Base-by-base conservation (phyloP, 2,888 invertebrate species). In the Leptura quadrifasciata region DNA sequence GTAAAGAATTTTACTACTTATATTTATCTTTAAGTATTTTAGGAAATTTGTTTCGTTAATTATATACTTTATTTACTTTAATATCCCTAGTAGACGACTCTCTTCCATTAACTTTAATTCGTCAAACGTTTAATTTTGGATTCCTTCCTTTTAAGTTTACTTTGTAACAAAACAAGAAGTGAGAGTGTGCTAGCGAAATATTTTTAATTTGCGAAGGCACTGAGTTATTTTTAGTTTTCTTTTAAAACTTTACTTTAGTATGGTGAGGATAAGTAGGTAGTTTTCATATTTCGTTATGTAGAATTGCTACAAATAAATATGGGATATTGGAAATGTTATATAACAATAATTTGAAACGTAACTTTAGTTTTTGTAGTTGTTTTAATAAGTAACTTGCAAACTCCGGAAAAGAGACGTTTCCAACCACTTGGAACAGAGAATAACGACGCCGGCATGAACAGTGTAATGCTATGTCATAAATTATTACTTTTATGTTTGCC, bases 121-220 rank as follows among this genome's bases (percentile, higher is more conserved):
- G 57, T 57, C 18, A 31, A 35, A 52, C 60, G 27, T 68, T 55
- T 57, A 57, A 68, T 68, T 68, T 68, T 17, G 65, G 9, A 57
- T 27, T 67, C 17, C 63, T 27, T 39, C 31, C 61, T 52, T 52
- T 69, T 35, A 58, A 24, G 31, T 71, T 61, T 52, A 17, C 21
- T 35, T 47, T 47, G 21, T 21, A 47, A 24, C 20, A 17, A 63
- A 47, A 61, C 15, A 47, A 35, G 20, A 20, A 57, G 52, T 31
- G 68, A 31, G 57, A 18, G 57, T 31, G 31, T 74, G 72, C 63
- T 52, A 75, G 64, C n/a, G 68, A 63, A 57, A 69, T 72, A 76
- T 68, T 76, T 81, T 80, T 80, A 67, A 79, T 83, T 85, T 84
- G 85, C 88, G 83, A 85, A 83, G 87, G 87, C 88, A 88, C 88